Evolutionary conservation across 2,797 vertebrate genomes (phyloP), one percentile per base, ranked within the genome.

Genomic region (Falco rusticolus): DNA sequence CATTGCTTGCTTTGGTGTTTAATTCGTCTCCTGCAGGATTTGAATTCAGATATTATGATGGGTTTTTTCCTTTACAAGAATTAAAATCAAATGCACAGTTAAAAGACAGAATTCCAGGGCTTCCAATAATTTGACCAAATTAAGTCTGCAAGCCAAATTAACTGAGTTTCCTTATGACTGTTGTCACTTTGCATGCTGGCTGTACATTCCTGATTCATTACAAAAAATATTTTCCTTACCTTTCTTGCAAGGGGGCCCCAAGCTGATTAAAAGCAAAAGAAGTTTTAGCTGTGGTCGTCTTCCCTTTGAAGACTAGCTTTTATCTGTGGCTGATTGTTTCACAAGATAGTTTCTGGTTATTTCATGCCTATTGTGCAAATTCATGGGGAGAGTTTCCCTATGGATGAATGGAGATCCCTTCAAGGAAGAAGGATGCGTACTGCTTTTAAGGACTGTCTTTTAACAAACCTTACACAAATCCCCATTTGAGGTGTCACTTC

Each of bases 111-210:
- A 87, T 95, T 94, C 88, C 87, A 84, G 57, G 41, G 61, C 84
- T 96, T 95, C 90, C 89, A 89, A 43, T 84, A 69, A 15, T 69
- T 83, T 96, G 93, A 92, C 89, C 84, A 90, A 91, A 81, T 90
- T 89, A 96, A 91, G 69, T 37, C 53, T 91, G 57, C 54, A 70
- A 93, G 90, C 90, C 92, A 94, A 94, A 95, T 95, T 92, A 96
- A 84, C 90, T 84, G 92, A 84, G 89, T 70, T 90, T 87, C 75
- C 82, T 93, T 92, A 59, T 95, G 96, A 83, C 90, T 79, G 74
- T 47, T 92, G 92, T 89, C 89, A 85, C 65, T 84, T 83, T 70
- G 18, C 53, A 56, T 53, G 45, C 82, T 85, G 82, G 39, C 80
- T 94, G 84, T 90, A 89, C n/a, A 71, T 53, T 95, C 90, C 28